These are phyloP conservation scores for Callyntrura sp. DNA, from an alignment of 2,888 invertebrate species.

Conservation along the genomic window DNA sequence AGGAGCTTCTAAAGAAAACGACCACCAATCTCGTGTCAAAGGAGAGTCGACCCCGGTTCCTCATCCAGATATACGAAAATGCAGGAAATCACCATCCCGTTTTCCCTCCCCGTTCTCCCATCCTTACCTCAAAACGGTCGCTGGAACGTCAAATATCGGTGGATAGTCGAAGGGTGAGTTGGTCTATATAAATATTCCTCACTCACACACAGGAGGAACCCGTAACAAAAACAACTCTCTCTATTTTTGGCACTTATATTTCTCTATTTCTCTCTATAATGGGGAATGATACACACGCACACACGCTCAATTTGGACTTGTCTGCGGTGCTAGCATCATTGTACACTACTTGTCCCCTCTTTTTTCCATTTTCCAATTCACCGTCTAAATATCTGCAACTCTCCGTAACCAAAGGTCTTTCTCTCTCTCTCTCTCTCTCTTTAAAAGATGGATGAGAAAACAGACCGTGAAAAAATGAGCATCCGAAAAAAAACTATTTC, in stretches of 20 bases:
- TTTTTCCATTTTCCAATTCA: not conserved
- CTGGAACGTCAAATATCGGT: constrained; percentile 75
- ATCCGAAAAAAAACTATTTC: constrained; percentile 8
- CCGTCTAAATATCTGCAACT: not conserved
- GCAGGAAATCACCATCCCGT: constrained; percentile 81
- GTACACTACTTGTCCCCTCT: not conserved
- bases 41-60: constrained; percentile 79
- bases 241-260: constrained; percentile 45
- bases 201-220: too few species aligned
- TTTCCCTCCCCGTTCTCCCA: constrained; percentile 81
- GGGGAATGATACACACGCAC: not conserved
- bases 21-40: constrained; percentile 72
- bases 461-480: constrained; percentile 13
- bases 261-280: not conserved
- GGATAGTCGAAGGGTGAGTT: constrained; percentile 82
- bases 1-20: constrained; percentile 49
- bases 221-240: not conserved
- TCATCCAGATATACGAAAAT: constrained; percentile 79
- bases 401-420: not conserved
- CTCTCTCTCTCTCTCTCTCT: too few species aligned
- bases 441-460: constrained; percentile 33
- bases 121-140: constrained; percentile 67
- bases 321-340: too few species aligned
- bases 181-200: not conserved
- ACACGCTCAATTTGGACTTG: not conserved